These are phyloP conservation scores for Scatophagus argus DNA, from an alignment of 2,113 vertebrate genomes.

Conservation along the genomic window DNA sequence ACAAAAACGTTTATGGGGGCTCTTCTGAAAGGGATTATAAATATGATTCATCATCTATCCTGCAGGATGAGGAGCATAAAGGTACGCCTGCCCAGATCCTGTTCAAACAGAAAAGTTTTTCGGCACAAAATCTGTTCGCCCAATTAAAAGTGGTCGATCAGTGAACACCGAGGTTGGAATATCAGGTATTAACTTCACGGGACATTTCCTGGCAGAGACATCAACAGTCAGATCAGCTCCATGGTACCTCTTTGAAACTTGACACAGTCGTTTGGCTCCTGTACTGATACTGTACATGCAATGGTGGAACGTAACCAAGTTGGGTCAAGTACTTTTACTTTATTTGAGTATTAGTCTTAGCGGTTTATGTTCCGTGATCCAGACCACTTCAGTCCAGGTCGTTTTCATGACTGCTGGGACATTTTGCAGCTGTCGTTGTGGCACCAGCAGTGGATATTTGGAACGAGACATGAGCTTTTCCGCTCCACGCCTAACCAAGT, in stretches of 20 bases:
- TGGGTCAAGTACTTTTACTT: too few species aligned
- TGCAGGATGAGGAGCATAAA: slow-evolving; percentile 16
- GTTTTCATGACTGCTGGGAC: too few species aligned
- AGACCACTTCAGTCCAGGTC: too few species aligned
- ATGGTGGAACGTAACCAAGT: not conserved
- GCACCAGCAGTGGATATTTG: too few species aligned
- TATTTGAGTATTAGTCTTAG: not conserved
- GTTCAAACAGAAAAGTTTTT: slow-evolving; percentile 8
- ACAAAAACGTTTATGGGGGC: slow-evolving; percentile 50
- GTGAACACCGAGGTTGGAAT: not conserved
- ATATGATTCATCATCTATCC: slow-evolving; percentile 58
- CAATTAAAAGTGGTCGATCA: not conserved
- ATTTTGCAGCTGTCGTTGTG: too few species aligned
- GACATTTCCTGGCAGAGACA: not conserved
- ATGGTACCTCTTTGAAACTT: not conserved
- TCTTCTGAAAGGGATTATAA: slow-evolving; percentile 60
- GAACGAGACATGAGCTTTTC: too few species aligned
- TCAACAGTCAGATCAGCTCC: not conserved
- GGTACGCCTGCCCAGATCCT: slow-evolving; percentile 33
- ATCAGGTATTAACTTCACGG: not conserved
- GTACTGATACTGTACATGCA: not conserved
- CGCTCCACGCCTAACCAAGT: too few species aligned
- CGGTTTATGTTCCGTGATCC: too few species aligned
- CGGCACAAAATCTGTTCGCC: not conserved
- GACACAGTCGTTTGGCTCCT: not conserved